Percentiles rank a stretch among this genome's conserved stretches.
Evolutionary conservation across 1,140 invertebrate genomes (phyloP).

Genomic region (Hesperophylax magnus): DNA sequence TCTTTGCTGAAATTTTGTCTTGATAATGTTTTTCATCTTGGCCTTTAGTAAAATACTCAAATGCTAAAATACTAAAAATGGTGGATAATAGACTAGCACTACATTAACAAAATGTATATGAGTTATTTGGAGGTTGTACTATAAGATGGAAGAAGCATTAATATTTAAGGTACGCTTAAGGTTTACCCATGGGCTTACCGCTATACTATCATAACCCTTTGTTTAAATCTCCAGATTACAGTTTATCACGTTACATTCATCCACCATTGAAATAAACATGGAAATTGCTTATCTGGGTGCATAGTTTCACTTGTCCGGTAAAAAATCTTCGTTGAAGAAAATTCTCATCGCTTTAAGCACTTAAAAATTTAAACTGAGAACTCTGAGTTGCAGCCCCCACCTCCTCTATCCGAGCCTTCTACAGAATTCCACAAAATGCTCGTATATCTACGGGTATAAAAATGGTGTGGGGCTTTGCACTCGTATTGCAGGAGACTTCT

Average conservation of each 20-base stretch:
- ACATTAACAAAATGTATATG: no score
- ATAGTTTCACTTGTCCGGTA: neutral
- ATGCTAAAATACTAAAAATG: no score
- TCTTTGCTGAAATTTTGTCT: constrained; percentile 20
- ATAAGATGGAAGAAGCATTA: no score
- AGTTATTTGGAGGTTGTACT: no score
- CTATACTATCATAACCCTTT: no score
- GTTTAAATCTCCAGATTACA: no score
- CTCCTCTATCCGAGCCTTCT: neutral
- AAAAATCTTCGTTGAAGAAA: neutral
- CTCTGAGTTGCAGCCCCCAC: neutral
- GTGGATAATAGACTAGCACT: no score
- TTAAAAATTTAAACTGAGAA: constrained; percentile 36
- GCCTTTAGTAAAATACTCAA: neutral
- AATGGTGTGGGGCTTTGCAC: neutral
- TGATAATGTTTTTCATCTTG: neutral
- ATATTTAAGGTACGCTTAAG: no score
- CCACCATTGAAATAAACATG: no score
- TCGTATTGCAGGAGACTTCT: neutral
- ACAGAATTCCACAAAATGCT: neutral
- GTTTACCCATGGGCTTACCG: no score
- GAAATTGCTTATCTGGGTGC: no score
- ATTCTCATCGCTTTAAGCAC: constrained; percentile 24
- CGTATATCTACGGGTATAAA: neutral
- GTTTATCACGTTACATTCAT: no score